These are phyloP conservation scores for Epizoanthus ramosus DNA, from an alignment of 92 coral and sea anemone species.

Conservation along the genomic window DNA sequence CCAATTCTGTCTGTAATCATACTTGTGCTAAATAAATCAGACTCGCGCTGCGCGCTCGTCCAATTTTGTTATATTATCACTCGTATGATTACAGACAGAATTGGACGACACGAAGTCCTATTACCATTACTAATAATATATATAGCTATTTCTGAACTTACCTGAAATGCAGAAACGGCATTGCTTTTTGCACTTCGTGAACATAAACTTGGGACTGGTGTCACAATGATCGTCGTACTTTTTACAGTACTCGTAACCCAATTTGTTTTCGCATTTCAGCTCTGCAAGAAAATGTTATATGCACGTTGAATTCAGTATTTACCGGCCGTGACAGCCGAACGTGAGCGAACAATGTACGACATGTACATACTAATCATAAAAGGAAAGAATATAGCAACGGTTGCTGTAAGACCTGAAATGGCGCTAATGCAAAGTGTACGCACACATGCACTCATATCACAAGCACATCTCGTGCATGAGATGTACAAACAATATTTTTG, in stretches of 20 bases:
- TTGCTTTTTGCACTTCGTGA: background rate
- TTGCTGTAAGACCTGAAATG: too few relatives aligned
- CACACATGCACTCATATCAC: too few relatives aligned
- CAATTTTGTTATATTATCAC: too few relatives aligned
- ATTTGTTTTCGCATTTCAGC: background rate
- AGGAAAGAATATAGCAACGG: background rate
- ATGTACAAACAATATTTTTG: too few relatives aligned
- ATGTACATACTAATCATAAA: background rate
- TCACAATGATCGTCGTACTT: background rate
- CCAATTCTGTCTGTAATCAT: too few relatives aligned
- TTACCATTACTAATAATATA: background rate
- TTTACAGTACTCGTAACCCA: background rate
- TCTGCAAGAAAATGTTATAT: background rate
- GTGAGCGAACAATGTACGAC: too few relatives aligned
- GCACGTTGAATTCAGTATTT: background rate
- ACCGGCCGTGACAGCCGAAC: background rate
- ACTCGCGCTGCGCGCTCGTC: too few relatives aligned
- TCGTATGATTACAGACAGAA: too few relatives aligned
- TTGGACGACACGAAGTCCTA: background rate
- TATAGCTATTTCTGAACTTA: background rate
- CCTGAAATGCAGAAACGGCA: constrained; percentile 5
- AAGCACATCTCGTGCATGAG: too few relatives aligned
- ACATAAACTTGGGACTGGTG: constrained; percentile 7
- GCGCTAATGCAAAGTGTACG: too few relatives aligned
- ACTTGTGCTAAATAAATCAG: too few relatives aligned